Base-by-base conservation (phyloP, 1,140 invertebrate species). In the Penaeus chinensis region DNA sequence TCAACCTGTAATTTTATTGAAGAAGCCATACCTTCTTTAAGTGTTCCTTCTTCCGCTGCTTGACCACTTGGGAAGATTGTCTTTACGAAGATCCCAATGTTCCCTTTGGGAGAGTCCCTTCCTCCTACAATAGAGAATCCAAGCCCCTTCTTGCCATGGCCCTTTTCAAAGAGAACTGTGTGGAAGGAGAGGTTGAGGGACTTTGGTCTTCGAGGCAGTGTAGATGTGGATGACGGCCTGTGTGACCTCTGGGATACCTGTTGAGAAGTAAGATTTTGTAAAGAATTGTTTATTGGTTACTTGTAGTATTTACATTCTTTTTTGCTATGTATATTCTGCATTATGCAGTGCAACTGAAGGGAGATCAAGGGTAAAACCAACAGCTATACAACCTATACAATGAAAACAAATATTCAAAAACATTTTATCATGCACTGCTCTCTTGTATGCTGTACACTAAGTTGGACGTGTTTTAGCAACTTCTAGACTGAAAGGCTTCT, bases 11-110 rank as follows among this genome's bases (percentile, higher is more conserved):
- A 71, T 71, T 24, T 71, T 71, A 71, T 71, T 71, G 11, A 19
- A 32, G 8, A 63, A 13, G 10, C 11, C 11, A 18, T 91, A 94
- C 94, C 94, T 93, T 93, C 93, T 91, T 91, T 92, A 3, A 94
- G 91, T 88, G 91, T 91, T 32, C 92, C 93, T 90, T 92, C 92
- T 82, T 93, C 92, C 22, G 93, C 92, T 63, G 94, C 93, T 82
- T 94, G 91, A 27, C 94, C 94, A 88, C 91, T 91, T 19, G 93
- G 92, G 90, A 93, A 93, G 77, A 98, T 96, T 22, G 93, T 93
- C 89, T 94, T 93, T 10, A 94, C 93, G 91, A 93, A 94, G 81
- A 94, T 94, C 8, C 93, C 93, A 89, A 94, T 92, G 77, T 92
- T 91, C 3, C 93, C 93, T 88, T 92, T 92, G 3, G 93, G 92